Evolutionary conservation across 2,113 vertebrate species (phyloP).

Genomic region (Phyllopteryx taeniolatus): DNA sequence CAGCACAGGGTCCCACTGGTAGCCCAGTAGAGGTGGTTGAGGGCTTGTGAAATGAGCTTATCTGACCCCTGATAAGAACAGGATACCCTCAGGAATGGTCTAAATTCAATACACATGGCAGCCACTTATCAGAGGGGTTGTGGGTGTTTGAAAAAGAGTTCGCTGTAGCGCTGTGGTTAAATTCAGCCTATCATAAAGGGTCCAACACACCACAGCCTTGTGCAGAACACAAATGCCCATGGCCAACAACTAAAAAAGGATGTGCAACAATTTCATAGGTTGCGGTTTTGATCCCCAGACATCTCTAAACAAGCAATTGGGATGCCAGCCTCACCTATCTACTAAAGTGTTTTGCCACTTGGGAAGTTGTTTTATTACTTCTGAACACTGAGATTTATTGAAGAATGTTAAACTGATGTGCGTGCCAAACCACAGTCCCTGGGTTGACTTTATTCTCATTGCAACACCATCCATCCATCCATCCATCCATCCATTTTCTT

Average conservation of each 20-base stretch:
- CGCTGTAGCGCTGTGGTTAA: constrained; percentile 11
- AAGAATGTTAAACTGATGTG: constrained; percentile 12
- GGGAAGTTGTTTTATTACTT: constrained; percentile 51
- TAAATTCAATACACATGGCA: constrained; percentile 64
- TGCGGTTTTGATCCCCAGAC: constrained; percentile 38
- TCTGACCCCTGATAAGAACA: constrained; percentile 66
- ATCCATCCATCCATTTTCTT: background rate
- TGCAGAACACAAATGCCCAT: background rate
- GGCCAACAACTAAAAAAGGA: constrained; percentile 18
- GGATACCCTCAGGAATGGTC: constrained; percentile 54
- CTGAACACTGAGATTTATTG: constrained; percentile 48
- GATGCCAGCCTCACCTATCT: constrained; percentile 41
- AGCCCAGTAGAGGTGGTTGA: constrained; percentile 43
- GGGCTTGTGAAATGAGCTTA: constrained; percentile 64
- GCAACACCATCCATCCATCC: constrained; percentile 11
- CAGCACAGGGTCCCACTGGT: constrained; percentile 30
- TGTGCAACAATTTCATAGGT: constrained; percentile 30
- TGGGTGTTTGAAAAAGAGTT: constrained; percentile 37
- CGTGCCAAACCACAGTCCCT: constrained; percentile 19
- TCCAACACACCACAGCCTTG: constrained; percentile 21
- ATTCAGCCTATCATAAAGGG: constrained; percentile 10
- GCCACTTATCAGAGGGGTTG: constrained; percentile 44
- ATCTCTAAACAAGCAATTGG: constrained; percentile 46
- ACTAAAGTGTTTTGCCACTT: constrained; percentile 49
- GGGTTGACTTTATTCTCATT: constrained; percentile 18